phyloP scores from a whole-genome alignment of 2,113 vertebrate genomes.

The Ivindomyrus marchei region DNA sequence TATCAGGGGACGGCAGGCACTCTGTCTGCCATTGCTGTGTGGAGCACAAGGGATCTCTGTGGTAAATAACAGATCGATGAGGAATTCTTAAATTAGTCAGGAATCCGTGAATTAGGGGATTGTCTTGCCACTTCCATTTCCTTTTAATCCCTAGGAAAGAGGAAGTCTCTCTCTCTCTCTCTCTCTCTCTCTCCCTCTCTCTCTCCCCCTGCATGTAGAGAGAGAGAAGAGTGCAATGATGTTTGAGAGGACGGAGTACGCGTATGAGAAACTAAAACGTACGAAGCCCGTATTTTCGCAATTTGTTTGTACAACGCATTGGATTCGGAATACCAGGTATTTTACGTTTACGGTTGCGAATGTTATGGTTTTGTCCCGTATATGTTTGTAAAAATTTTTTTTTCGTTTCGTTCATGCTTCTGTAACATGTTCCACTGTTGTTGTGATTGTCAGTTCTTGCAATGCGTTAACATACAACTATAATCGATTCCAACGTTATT shows the following conservation, averaged over 20 bases:
- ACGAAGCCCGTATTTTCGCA: background rate
- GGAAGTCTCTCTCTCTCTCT: conserved; percentile 14
- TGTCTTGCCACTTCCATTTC: conserved; percentile 44
- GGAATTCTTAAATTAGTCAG: conserved; percentile 53
- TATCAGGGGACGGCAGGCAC: conserved; percentile 37
- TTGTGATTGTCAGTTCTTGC: background rate
- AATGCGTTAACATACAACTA: background rate
- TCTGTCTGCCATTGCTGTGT: conserved; percentile 38
- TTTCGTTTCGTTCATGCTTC: background rate
- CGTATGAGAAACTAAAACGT: conserved; percentile 7
- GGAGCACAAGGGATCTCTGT: conserved; percentile 46
- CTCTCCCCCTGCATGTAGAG: background rate
- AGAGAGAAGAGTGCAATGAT: conserved; percentile 5
- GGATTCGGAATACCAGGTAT: background rate
- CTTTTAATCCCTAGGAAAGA: conserved; percentile 43
- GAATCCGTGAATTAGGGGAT: conserved; percentile 53
- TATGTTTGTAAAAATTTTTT: background rate
- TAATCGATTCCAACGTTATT: background rate
- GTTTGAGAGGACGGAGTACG: background rate
- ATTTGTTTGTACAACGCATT: background rate
- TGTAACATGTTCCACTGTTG: background rate
- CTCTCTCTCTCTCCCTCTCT: background rate
- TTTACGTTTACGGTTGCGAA: background rate
- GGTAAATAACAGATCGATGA: conserved; percentile 51
- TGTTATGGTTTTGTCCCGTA: background rate